Conservation (phyloP, 2,888 invertebrate species). For the Ichneumon xanthorius region DNA sequence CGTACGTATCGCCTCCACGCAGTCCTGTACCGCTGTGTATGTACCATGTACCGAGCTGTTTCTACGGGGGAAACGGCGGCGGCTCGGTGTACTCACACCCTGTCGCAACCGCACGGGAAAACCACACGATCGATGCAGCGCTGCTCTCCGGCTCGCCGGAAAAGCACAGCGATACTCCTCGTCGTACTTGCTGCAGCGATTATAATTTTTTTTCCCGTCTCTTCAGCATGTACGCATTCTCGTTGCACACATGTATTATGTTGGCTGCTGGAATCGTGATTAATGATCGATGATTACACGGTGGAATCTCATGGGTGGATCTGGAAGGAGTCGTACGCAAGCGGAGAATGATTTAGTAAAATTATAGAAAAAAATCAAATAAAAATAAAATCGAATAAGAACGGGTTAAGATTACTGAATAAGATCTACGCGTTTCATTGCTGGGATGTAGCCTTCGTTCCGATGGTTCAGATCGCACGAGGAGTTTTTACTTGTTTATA, state of each 20-base stretch:
- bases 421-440: too few species aligned
- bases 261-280: background rate
- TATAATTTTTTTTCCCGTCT: background rate
- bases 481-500: too few species aligned
- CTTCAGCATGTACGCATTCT: background rate
- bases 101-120: conserved; percentile 63
- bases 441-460: too few species aligned
- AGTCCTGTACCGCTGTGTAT: background rate
- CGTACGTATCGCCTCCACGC: conserved; percentile 12
- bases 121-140: conserved; percentile 67
- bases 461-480: too few species aligned
- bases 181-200: conserved; percentile 18
- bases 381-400: background rate
- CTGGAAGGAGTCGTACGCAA: background rate
- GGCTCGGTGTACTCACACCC: conserved; percentile 39
- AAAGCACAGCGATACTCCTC: conserved; percentile 48
- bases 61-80: conserved; percentile 10
- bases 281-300: conserved; percentile 2
- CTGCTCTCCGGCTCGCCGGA: conserved; percentile 57
- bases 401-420: too few species aligned
- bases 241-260: background rate
- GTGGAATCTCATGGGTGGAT: background rate
- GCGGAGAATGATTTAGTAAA: background rate
- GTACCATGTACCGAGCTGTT: conserved; percentile 15
- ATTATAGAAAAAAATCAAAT: background rate